These are phyloP conservation scores for Enoplosus armatus DNA, from an alignment of 2,797 vertebrate genomes.

Conservation along the genomic window DNA sequence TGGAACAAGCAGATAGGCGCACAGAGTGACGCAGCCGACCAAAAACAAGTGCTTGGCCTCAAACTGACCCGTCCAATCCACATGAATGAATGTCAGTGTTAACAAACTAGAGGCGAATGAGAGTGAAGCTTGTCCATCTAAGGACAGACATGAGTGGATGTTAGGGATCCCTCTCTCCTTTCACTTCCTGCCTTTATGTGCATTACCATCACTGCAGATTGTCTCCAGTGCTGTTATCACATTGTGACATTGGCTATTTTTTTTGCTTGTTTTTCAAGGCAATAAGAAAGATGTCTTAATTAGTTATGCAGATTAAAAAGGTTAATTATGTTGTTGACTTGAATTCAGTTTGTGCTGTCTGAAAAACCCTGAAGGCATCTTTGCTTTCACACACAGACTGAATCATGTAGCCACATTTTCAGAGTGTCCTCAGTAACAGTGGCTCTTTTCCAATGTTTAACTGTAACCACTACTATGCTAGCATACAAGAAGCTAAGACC, in stretches of 20 bases:
- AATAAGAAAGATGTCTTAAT: background rate
- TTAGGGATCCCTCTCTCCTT: background rate
- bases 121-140: background rate
- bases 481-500: background rate
- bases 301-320: conserved; percentile 12
- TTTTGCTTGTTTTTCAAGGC: too few species aligned
- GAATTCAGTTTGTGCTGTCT: background rate
- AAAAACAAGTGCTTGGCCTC: conserved; percentile 27
- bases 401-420: background rate
- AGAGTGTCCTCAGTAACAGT: too few species aligned
- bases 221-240: too few species aligned
- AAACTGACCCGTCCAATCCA: conserved; percentile 17
- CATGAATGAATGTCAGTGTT: conserved; percentile 20
- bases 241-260: background rate
- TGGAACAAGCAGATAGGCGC: conserved; percentile 12
- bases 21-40: conserved; percentile 6
- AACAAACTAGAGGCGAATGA: conserved; percentile 11
- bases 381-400: background rate
- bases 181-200: too few species aligned
- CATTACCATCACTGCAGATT: too few species aligned
- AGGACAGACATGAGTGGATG: background rate
- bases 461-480: too few species aligned
- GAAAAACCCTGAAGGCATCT: too few species aligned
- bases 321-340: conserved; percentile 17
- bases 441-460: background rate